Conservation (phyloP, 2,888 invertebrate species). For the Dryococelus australis region DNA sequence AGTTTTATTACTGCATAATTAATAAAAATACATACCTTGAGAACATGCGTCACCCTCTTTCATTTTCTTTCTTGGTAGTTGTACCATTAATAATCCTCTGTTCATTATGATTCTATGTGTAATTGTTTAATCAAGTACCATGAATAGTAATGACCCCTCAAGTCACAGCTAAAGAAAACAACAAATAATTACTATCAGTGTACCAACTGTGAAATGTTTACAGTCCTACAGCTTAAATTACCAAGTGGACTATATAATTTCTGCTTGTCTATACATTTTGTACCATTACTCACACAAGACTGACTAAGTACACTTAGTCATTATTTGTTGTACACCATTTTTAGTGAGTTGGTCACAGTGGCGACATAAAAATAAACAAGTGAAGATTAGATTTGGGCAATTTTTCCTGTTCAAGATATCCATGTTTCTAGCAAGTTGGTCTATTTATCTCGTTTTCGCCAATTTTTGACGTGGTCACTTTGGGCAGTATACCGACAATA, state of each 20-base stretch:
- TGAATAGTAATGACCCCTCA: neutral
- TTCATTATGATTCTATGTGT: neutral
- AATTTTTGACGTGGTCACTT: no score
- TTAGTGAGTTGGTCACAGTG: no score
- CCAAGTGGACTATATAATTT: neutral
- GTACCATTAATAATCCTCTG: neutral
- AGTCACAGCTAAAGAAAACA: neutral
- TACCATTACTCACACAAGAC: neutral
- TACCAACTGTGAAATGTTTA: neutral
- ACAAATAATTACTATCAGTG: neutral
- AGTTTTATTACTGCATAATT: neutral
- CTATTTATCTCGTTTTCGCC: no score
- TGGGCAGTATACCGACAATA: no score
- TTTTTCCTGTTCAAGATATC: no score
- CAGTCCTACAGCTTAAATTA: neutral
- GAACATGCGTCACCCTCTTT: neutral
- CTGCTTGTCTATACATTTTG: no score
- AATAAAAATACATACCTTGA: neutral
- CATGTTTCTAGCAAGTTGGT: no score
- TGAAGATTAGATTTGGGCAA: no score
- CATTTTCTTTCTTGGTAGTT: neutral
- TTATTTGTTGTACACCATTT: neutral
- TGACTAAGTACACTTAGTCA: neutral
- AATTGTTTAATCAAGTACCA: neutral
- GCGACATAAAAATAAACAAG: no score